Conservation (phyloP, 2,888 invertebrate genomes). For the Pseudanteris insignis region DNA sequence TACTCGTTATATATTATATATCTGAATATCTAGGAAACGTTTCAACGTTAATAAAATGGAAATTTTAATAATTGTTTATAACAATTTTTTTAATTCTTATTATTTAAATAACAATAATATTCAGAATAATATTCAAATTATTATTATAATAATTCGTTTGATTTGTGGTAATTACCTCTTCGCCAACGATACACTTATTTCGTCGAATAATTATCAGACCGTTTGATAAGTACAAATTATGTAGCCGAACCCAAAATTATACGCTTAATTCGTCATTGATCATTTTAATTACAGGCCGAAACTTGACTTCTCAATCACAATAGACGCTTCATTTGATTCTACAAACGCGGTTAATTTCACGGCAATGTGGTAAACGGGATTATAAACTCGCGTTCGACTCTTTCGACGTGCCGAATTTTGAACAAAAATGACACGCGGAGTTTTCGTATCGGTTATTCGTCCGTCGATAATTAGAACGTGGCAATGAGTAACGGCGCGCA, state of each 20-base stretch:
- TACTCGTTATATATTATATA: no score
- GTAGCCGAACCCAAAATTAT: slow-evolving; percentile 11
- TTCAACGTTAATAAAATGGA: no score
- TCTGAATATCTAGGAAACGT: no score
- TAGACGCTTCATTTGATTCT: slow-evolving; percentile 22
- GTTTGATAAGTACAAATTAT: slow-evolving; percentile 37
- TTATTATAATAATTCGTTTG: neutral
- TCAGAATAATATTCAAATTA: no score
- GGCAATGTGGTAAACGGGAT: slow-evolving; percentile 8
- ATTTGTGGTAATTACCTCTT: neutral
- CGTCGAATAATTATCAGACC: slow-evolving; percentile 25
- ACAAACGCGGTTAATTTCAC: slow-evolving; percentile 18
- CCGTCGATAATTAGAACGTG: slow-evolving; percentile 4
- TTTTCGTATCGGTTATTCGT: slow-evolving; percentile 7
- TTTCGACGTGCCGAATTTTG: slow-evolving; percentile 4
- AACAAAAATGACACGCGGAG: neutral
- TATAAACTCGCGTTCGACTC: neutral
- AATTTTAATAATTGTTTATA: no score
- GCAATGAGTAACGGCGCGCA: no score
- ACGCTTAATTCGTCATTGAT: slow-evolving; percentile 25
- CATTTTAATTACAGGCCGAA: slow-evolving; percentile 34
- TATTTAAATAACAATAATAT: no score
- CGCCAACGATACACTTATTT: slow-evolving; percentile 28
- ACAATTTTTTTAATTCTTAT: no score
- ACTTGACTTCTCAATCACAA: slow-evolving; percentile 32